Evolutionary conservation across 2,888 invertebrate genomes (phyloP).

Genomic region (Agriopis marginaria): DNA sequence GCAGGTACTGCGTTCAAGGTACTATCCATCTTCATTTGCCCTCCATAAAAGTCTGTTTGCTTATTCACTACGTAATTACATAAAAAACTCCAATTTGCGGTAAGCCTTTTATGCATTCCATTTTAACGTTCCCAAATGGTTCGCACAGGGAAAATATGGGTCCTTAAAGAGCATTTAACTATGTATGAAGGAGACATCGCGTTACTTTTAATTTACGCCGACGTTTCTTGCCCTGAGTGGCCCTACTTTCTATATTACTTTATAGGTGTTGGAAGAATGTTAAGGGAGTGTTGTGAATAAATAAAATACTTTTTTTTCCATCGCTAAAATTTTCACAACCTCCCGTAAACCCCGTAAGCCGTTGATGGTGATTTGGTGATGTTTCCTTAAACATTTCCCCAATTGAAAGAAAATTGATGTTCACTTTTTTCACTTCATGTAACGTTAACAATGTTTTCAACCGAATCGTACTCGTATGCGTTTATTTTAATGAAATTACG

Average conservation of each 20-base stretch:
- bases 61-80: constrained; percentile 74
- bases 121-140: constrained; percentile 76
- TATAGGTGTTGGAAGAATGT: constrained; percentile 63
- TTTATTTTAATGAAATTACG: neutral
- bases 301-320: constrained; percentile 35
- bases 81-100: constrained; percentile 74
- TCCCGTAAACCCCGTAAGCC: constrained; percentile 32
- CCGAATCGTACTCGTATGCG: neutral
- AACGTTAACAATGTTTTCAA: constrained; percentile 3
- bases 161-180: constrained; percentile 81
- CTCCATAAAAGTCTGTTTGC: constrained; percentile 62
- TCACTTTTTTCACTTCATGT: constrained; percentile 10
- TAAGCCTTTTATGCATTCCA: constrained; percentile 77
- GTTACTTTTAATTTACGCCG: constrained; percentile 82
- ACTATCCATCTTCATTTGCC: constrained; percentile 54
- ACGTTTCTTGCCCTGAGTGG: constrained; percentile 72
- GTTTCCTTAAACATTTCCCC: constrained; percentile 31
- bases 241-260: constrained; percentile 67
- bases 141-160: constrained; percentile 75
- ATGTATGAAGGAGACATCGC: constrained; percentile 82
- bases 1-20: constrained; percentile 38
- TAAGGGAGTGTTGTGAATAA: constrained; percentile 48
- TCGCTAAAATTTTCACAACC: constrained; percentile 27
- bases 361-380: constrained; percentile 36
- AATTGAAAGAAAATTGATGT: constrained; percentile 26